These are phyloP conservation scores for Hedychridium roseum DNA, from an alignment of 2,888 invertebrate species.

Conservation along the genomic window DNA sequence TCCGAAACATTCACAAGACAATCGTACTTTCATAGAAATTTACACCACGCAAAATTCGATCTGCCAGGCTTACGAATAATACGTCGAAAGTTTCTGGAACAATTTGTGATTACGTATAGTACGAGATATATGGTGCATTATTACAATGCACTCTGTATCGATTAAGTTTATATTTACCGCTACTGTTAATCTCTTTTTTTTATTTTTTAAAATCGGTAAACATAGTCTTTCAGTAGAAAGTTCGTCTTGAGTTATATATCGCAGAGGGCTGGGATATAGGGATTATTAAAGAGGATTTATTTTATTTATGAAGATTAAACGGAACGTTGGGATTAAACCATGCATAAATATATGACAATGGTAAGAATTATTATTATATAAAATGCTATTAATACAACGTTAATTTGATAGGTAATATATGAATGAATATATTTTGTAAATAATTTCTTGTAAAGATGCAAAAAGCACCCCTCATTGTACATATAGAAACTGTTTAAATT, in stretches of 20 bases:
- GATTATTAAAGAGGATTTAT: conserved; percentile 52
- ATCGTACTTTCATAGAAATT: conserved; percentile 25
- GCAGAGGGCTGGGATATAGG: conserved; percentile 44
- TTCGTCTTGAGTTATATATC: conserved; percentile 41
- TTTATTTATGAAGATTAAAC: conserved; percentile 52
- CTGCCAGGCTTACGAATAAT: no score
- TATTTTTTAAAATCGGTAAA: conserved; percentile 23
- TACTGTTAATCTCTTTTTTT: conserved; percentile 13
- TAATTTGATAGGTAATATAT: conserved; percentile 62
- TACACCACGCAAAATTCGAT: no score
- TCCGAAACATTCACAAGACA: conserved; percentile 17
- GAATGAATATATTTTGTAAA: conserved; percentile 63
- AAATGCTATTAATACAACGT: conserved; percentile 49
- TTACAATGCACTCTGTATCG: conserved; percentile 5
- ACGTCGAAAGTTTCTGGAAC: conserved; percentile 6
- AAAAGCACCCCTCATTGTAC: conserved; percentile 54
- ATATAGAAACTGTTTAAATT: conserved; percentile 58
- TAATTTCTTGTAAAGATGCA: conserved; percentile 61
- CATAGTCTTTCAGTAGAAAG: conserved; percentile 46
- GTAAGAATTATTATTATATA: conserved; percentile 45
- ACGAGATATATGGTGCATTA: conserved; percentile 3
- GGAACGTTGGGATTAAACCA: conserved; percentile 46
- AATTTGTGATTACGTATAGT: conserved; percentile 5
- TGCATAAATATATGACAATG: conserved; percentile 50
- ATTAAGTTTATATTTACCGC: conserved; percentile 14